Conservation (phyloP, 1,140 invertebrate genomes). For the Phocides pigmalion region DNA sequence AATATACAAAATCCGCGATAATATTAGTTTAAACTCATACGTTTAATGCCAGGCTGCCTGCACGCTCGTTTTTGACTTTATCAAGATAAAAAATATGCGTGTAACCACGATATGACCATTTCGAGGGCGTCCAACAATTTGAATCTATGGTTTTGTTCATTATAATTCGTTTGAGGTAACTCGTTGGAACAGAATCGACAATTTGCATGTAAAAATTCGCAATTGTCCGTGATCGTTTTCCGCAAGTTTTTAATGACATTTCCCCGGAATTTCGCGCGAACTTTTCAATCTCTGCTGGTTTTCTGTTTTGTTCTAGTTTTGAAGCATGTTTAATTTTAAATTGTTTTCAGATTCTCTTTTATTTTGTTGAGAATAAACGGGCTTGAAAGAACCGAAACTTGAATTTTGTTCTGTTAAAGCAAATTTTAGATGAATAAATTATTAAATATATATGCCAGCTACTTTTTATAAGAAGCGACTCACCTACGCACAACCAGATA, state of each 20-base stretch:
- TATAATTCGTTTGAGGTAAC: neutral
- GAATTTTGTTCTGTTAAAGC: neutral
- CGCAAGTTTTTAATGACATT: constrained; percentile 18
- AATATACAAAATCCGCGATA: no score
- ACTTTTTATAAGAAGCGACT: no score
- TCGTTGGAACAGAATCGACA: constrained; percentile 5
- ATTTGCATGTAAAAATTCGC: constrained; percentile 11
- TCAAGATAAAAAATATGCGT: no score
- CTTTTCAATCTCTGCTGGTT: constrained; percentile 9
- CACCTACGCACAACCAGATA: no score
- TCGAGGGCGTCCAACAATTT: neutral
- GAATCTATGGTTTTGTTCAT: constrained; percentile 2
- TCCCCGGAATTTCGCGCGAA: neutral
- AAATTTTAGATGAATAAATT: neutral
- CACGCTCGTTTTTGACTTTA: no score
- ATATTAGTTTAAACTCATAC: no score
- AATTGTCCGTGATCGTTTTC: constrained; percentile 11
- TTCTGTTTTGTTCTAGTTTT: constrained; percentile 7
- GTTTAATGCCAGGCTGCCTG: no score
- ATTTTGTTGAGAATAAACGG: neutral
- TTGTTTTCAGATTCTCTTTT: neutral
- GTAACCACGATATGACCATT: no score
- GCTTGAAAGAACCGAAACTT: neutral
- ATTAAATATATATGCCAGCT: no score
- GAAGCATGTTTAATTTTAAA: constrained; percentile 1